Evolutionary conservation across 1,140 invertebrate species (phyloP).

Genomic region (Stegodyphus mimosarum): DNA sequence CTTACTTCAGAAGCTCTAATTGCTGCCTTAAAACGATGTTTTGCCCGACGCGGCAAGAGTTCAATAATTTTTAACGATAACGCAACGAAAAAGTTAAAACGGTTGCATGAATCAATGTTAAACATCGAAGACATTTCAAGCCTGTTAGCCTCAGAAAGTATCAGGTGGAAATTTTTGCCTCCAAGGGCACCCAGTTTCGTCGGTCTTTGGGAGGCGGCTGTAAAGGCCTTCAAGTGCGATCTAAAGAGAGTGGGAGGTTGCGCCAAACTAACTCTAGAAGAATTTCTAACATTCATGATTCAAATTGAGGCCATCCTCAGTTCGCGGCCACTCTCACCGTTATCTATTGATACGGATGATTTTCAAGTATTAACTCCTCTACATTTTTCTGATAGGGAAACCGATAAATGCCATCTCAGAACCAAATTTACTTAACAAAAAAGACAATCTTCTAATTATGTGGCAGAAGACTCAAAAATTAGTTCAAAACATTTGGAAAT

Average conservation of each 20-base stretch:
- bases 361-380: constrained; percentile 64
- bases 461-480: constrained; percentile 17
- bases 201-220: neutral
- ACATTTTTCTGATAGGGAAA: constrained; percentile 59
- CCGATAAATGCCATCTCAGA: neutral
- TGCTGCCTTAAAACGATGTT: too few relatives aligned
- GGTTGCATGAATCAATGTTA: too few relatives aligned
- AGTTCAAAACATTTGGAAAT: too few relatives aligned
- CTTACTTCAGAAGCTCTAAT: too few relatives aligned
- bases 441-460: neutral
- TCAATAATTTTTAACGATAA: too few relatives aligned
- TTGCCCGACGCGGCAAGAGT: too few relatives aligned
- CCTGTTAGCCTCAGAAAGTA: too few relatives aligned
- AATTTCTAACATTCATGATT: constrained; percentile 63
- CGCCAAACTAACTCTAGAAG: constrained; percentile 63
- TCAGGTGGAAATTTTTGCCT: too few relatives aligned
- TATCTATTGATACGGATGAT: constrained; percentile 65
- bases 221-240: constrained; percentile 63
- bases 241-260: constrained; percentile 53
- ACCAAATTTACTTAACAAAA: neutral
- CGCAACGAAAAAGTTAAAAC: too few relatives aligned
- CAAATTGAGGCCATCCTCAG: constrained; percentile 67
- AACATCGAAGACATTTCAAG: too few relatives aligned
- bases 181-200: too few relatives aligned
- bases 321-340: constrained; percentile 63